Base-by-base conservation (phyloP, 2,888 invertebrate species). In the Plebejus melissa region DNA sequence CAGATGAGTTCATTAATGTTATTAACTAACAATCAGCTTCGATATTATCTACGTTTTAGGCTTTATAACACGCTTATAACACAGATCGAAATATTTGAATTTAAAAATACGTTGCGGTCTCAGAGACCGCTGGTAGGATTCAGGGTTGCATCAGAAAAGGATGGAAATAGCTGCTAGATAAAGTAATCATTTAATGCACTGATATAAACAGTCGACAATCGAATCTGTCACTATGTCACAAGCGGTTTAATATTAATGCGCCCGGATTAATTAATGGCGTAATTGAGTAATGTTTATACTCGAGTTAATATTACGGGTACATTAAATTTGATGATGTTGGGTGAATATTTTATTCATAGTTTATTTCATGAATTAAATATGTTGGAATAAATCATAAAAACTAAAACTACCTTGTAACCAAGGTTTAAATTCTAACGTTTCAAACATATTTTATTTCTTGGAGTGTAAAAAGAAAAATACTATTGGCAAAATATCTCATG, bases 241-340 rank as follows among this genome's bases (percentile, higher is more conserved):
- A 79, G 76, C 76, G 69, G 75, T 78, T 77, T 76, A 69, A 78
- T 77, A 78, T 77, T 78, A 78, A 80, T 79, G 77, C 76, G 75
- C 54, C 54, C 71, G 76, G 77, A 77, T 78, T 77, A 77, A 78
- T 77, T 78, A 77, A 65, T 65, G 74, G 65, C 76, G 76, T 75
- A 76, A 75, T 74, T 77, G 76, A 76, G 75, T 76, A 70, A 78
- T 74, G 75, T 74, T 75, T 77, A 76, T 58, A 76, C 41, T 58
- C 41, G 57, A 54, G 70, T 46, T 58, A 22, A 22, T 22, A 70
- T 46, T 76, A 76, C 65, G 57, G 70, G 58, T 36, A 22, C 65
- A 69, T 69, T 76, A 76, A 76, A 50, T 54, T 54, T 50, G 54
- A 32, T 5, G 22, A 11, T 16, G 16, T 54, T 13, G 2, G 2